These are phyloP conservation scores for Pipistrellus pipistrellus DNA, from an alignment of 2,797 vertebrate genomes.

Conservation along the genomic window DNA sequence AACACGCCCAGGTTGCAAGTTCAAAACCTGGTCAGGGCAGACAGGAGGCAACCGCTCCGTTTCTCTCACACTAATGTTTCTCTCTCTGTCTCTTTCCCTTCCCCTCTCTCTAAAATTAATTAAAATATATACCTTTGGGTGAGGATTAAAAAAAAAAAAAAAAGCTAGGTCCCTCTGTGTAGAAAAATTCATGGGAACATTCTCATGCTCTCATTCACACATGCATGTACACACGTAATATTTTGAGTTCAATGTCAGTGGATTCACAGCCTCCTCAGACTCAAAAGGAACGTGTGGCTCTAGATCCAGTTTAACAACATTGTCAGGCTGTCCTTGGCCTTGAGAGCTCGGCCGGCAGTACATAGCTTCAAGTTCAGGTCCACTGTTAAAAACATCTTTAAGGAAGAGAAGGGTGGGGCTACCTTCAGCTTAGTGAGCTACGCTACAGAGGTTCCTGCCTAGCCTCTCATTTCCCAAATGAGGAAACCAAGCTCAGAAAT, in stretches of 20 bases:
- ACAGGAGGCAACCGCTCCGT: not conserved
- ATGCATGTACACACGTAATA: not conserved
- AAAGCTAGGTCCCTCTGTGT: not conserved
- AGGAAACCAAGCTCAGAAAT: slow-evolving; percentile 41
- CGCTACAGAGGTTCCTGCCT: not conserved
- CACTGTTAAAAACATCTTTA: not conserved
- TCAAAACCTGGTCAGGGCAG: not conserved
- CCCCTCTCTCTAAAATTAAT: not conserved
- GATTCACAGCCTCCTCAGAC: not conserved
- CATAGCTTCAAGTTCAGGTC: not conserved
- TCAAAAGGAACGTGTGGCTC: not conserved
- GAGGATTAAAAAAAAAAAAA: not conserved
- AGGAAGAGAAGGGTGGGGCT: not conserved
- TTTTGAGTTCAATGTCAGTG: not conserved
- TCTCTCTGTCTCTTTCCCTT: not conserved
- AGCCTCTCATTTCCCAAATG: slow-evolving; percentile 34
- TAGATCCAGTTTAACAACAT: slow-evolving; percentile 26
- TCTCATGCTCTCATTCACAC: not conserved
- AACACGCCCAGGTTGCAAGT: not conserved
- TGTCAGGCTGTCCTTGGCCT: not conserved
- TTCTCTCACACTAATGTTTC: not conserved
- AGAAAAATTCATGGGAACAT: not conserved
- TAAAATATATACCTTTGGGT: not conserved
- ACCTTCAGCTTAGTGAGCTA: not conserved
- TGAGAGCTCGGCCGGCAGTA: not conserved